Percentiles rank a stretch among this genome's conserved stretches.
phyloP scores from a whole-genome alignment of 2,888 invertebrate genomes.

The Mythimna ferrago region DNA sequence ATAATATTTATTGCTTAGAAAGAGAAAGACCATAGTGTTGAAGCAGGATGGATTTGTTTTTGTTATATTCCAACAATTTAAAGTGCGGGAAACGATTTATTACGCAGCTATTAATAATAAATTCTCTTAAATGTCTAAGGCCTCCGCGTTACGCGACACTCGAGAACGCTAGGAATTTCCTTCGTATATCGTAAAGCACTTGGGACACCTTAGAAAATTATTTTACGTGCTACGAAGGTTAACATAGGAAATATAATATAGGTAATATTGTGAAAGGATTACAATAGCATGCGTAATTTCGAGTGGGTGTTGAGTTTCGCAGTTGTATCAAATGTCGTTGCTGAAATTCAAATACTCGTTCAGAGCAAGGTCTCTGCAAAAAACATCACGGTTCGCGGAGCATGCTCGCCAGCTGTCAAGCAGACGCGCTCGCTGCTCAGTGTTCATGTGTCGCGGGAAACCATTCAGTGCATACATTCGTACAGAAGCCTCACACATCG shows the following conservation, averaged over 20 bases:
- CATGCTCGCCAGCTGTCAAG: conserved; percentile 83
- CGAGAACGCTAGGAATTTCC: conserved; percentile 46
- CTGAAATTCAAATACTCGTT: conserved; percentile 84
- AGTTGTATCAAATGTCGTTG: conserved; percentile 79
- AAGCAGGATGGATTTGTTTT: too few relatives aligned
- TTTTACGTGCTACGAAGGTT: conserved; percentile 27
- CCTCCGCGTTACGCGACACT: conserved; percentile 46
- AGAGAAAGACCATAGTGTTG: too few relatives aligned
- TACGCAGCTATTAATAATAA: conserved; percentile 48
- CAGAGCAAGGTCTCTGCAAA: conserved; percentile 81
- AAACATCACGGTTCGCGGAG: conserved; percentile 86
- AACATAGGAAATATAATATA: conserved; percentile 39
- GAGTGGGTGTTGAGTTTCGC: conserved; percentile 74
- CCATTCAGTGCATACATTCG: conserved; percentile 57
- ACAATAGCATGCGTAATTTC: conserved; percentile 51
- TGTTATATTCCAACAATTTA: too few relatives aligned
- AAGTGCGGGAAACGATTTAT: conserved; percentile 48
- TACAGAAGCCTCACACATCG: conserved; percentile 54
- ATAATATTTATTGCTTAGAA: too few relatives aligned
- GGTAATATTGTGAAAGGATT: conserved; percentile 42
- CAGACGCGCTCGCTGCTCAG: conserved; percentile 55
- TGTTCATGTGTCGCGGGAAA: conserved; percentile 57
- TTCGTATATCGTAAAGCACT: conserved; percentile 45
- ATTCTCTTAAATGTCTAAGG: conserved; percentile 54
- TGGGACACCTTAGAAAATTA: conserved; percentile 50